Percentiles rank a stretch among this genome's conserved stretches.
phyloP scores from a whole-genome alignment of 2,113 vertebrate species.

The Siphamia tubifer region DNA sequence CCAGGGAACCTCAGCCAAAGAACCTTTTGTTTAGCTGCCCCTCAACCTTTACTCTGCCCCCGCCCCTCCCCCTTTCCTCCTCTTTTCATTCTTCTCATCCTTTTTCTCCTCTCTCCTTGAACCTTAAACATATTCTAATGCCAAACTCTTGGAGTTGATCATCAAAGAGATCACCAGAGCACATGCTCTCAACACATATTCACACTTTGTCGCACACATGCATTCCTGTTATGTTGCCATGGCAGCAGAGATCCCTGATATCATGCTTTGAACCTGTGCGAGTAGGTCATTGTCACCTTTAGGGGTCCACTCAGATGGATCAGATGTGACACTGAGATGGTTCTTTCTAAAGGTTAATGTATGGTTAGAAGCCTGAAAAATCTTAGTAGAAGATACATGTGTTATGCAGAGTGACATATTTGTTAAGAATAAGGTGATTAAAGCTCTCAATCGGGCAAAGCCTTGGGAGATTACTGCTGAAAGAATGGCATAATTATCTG shows the following conservation, averaged over 20 bases:
- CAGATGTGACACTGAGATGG: slow-evolving; percentile 24
- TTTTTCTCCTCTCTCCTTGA: slow-evolving; percentile 58
- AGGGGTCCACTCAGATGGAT: slow-evolving; percentile 37
- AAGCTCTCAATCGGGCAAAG: not conserved
- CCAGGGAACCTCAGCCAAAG: slow-evolving; percentile 54
- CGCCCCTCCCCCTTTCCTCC: slow-evolving; percentile 33
- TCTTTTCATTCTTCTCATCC: slow-evolving; percentile 37
- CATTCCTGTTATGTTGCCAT: slow-evolving; percentile 68
- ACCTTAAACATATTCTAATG: slow-evolving; percentile 64
- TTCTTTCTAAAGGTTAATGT: slow-evolving; percentile 53
- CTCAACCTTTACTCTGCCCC: slow-evolving; percentile 53
- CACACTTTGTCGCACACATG: not conserved
- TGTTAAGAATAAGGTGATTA: not conserved
- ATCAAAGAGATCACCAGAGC: slow-evolving; percentile 67
- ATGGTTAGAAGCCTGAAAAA: slow-evolving; percentile 7
- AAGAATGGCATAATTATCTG: too few relatives aligned
- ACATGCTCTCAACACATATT: slow-evolving; percentile 1
- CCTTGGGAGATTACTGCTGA: too few relatives aligned
- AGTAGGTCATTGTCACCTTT: slow-evolving; percentile 65
- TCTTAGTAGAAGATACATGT: not conserved
- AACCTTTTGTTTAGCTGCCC: slow-evolving; percentile 70
- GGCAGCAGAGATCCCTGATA: slow-evolving; percentile 55
- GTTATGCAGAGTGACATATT: not conserved
- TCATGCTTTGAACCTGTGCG: slow-evolving; percentile 52
- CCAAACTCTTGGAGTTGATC: slow-evolving; percentile 63